A percentile compares a stretch with the other conserved stretches of the same genome.
These are phyloP conservation scores for Macaria liturata DNA, from an alignment of 2,888 invertebrate species.

Conservation along the genomic window DNA sequence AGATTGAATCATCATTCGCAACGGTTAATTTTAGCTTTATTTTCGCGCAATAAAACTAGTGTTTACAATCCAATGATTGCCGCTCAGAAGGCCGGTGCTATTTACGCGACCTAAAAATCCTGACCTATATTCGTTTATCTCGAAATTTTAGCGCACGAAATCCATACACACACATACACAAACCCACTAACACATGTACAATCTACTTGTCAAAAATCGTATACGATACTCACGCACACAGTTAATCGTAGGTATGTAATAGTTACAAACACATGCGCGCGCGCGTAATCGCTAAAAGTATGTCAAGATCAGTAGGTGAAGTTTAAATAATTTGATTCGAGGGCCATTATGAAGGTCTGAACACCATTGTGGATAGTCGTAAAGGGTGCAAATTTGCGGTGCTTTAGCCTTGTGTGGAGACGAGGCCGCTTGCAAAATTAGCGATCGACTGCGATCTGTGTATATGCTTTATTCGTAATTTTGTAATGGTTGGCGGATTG, in stretches of 20 bases:
- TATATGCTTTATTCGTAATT: slow-evolving; percentile 20
- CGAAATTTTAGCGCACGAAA: slow-evolving; percentile 40
- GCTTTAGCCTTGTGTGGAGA: slow-evolving; percentile 19
- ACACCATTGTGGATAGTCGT: slow-evolving; percentile 25
- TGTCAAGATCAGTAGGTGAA: slow-evolving; percentile 84
- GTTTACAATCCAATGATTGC: slow-evolving; percentile 14
- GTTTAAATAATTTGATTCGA: slow-evolving; percentile 77
- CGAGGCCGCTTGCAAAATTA: slow-evolving; percentile 25
- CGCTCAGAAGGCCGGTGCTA: slow-evolving; percentile 24
- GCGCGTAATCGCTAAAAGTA: slow-evolving; percentile 74
- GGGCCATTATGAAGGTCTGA: slow-evolving; percentile 48
- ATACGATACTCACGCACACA: slow-evolving; percentile 16
- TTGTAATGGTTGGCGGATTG: not conserved
- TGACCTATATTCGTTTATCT: slow-evolving; percentile 35
- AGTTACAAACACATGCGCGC: slow-evolving; percentile 53
- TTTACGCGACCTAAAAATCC: slow-evolving; percentile 35
- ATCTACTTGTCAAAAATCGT: no score
- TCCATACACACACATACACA: slow-evolving; percentile 43
- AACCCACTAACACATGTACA: no score
- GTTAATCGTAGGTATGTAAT: slow-evolving; percentile 37
- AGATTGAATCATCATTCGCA: no score
- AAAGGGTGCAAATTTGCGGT: slow-evolving; percentile 31
- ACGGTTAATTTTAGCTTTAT: not conserved
- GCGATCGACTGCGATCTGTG: slow-evolving; percentile 19
- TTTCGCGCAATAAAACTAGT: not conserved